Evolutionary conservation across 92 coral and sea anemone species (phyloP).

Genomic region (Heteractis magnifica): DNA sequence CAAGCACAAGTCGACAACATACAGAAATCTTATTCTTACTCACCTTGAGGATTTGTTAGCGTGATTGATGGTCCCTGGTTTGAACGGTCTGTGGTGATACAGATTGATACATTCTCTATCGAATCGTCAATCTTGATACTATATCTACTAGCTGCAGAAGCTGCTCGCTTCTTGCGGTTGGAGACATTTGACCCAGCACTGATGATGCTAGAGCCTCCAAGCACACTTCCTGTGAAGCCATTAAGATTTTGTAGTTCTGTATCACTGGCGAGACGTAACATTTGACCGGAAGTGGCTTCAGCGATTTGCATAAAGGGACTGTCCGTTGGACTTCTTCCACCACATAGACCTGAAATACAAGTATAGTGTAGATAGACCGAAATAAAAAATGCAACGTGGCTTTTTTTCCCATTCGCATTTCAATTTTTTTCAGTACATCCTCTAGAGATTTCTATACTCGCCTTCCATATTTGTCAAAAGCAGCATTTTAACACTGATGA

Average conservation of each 20-base stretch:
- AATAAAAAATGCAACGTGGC: not conserved
- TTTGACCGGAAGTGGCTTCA: slow-evolving; percentile 69
- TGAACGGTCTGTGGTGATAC: slow-evolving; percentile 29
- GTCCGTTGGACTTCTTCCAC: not conserved
- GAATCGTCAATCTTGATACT: slow-evolving; percentile 71
- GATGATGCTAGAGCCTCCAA: slow-evolving; percentile 69
- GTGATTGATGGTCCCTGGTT: slow-evolving; percentile 32
- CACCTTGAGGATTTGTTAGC: slow-evolving; percentile 43
- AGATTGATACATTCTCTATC: slow-evolving; percentile 58
- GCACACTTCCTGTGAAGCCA: slow-evolving; percentile 64
- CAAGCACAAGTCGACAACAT: not conserved
- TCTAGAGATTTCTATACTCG: no score
- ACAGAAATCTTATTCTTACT: not conserved
- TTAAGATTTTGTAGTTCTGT: slow-evolving; percentile 56
- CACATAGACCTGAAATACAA: not conserved
- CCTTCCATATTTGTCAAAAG: no score
- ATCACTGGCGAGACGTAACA: slow-evolving; percentile 33
- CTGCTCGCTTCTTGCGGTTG: slow-evolving; percentile 55
- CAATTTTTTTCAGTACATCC: not conserved
- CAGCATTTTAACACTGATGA: no score
- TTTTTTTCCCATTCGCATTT: not conserved
- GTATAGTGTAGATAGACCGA: not conserved
- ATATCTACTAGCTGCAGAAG: slow-evolving; percentile 19
- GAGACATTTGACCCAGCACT: slow-evolving; percentile 48
- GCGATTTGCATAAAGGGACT: slow-evolving; percentile 64